Base-by-base conservation (phyloP, 23 tunicate species). In the Oikopleura vanhoeffeni region DNA sequence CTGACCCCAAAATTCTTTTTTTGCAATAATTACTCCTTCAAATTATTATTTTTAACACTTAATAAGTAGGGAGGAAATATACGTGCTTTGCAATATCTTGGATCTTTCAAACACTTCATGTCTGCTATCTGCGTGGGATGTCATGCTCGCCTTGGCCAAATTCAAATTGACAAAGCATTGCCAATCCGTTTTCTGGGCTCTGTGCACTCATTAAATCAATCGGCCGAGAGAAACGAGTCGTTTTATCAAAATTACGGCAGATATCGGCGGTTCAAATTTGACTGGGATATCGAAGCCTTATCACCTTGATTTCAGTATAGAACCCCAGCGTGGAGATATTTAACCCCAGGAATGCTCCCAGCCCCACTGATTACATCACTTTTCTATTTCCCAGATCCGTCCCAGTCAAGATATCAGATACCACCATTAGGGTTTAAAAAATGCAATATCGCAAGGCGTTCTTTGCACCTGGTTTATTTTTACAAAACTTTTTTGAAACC, bases 271-370 rank as follows among this genome's bases (percentile, higher is more conserved):
- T 94, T 93, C 79, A 88, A 91, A 40, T 93, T 93, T 41, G 85
- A 88, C 28, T 93, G 94, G 94, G 89, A 93, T 41, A 83, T 88
- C 0, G 86, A 85, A 0, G 87, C 88, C 36, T 89, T 90, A 57
- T 87, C 89, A 27, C 91, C 91, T n/a, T 0, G 98, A 90, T 41
- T 92, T 88, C 77, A 89, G 91, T 24, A 89, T 91, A 40, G 57
- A 88, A 24, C n/a, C n/a, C 97, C 97, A 24, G 41, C 67, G 34
- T 41, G 87, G 89, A 94, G 98, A 30, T 93, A 93, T 84, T 87
- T 93, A 41, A 90, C 91, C 49, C 89, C 98, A 30, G 98, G 98
- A 32, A 93, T 89, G 94, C 91, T 88, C 49, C 87, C 90, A 1
- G 83, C 98, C 0, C 88, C 90, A 85, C 84, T 89, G 0, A 87